A percentile compares a stretch with the other conserved stretches of the same genome.
Evolutionary conservation across 1,140 invertebrate genomes (phyloP).

Genomic region (Oryctes rhinoceros): DNA sequence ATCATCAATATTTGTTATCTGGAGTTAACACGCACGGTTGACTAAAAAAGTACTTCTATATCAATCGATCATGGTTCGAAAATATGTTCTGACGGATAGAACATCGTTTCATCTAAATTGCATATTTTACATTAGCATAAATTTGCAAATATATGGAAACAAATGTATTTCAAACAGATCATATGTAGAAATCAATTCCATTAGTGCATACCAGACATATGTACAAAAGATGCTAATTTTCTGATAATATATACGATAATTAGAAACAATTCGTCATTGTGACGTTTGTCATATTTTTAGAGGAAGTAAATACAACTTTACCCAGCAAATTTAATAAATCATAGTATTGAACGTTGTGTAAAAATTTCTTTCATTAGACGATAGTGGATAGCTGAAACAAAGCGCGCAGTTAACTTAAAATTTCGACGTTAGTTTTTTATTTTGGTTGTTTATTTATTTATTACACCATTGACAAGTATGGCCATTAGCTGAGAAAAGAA

Average conservation of each 20-base stretch:
- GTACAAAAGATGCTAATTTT: neutral
- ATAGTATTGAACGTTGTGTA: too few species aligned
- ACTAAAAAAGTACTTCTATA: neutral
- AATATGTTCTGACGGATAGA: neutral
- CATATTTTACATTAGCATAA: slow-evolving; percentile 16
- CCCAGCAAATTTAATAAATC: too few species aligned
- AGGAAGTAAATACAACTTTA: too few species aligned
- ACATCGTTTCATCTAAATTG: neutral
- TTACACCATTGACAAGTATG: too few species aligned
- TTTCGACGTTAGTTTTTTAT: too few species aligned
- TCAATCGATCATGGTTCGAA: neutral
- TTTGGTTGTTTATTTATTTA: too few species aligned
- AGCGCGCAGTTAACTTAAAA: too few species aligned
- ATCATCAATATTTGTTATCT: slow-evolving; percentile 25
- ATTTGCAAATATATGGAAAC: slow-evolving; percentile 20
- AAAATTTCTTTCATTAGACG: too few species aligned
- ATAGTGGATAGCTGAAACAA: too few species aligned
- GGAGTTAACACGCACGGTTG: neutral
- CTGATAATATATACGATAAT: neutral
- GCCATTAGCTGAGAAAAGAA: too few species aligned
- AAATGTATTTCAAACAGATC: slow-evolving; percentile 5
- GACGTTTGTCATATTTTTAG: too few species aligned
- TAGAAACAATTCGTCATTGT: too few species aligned
- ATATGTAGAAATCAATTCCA: neutral
- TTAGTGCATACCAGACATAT: neutral